phyloP scores from a whole-genome alignment of 2,888 invertebrate genomes.

The Protophormia terraenovae region DNA sequence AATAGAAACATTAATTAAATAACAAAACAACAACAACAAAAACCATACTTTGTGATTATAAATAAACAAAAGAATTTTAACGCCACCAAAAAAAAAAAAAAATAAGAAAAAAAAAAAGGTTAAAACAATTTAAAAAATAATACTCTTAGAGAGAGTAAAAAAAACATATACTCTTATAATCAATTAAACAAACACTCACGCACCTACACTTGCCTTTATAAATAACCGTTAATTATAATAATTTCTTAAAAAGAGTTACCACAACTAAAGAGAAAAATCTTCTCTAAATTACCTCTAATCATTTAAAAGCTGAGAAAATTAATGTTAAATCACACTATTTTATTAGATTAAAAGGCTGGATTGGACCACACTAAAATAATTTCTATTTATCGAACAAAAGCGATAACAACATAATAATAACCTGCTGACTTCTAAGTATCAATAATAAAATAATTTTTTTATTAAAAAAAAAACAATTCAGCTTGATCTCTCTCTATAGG shows the following conservation, averaged over 20 bases:
- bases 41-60: background rate
- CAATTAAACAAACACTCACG: background rate
- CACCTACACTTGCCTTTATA: background rate
- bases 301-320: background rate
- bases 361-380: slow-evolving; percentile 45
- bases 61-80: slow-evolving; percentile 53
- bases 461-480: background rate
- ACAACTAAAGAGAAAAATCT: background rate
- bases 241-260: background rate
- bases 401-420: slow-evolving; percentile 44
- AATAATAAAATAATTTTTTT: slow-evolving; percentile 42
- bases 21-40: slow-evolving; percentile 31
- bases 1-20: slow-evolving; percentile 57
- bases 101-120: no score
- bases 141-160: background rate
- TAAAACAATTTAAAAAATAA: slow-evolving; percentile 21
- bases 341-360: background rate
- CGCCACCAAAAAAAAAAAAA: slow-evolving; percentile 53
- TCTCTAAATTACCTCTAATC: background rate
- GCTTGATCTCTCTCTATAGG: background rate
- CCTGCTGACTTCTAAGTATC: slow-evolving; percentile 67
- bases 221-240: background rate
- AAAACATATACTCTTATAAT: no score
- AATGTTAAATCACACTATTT: background rate
- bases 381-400: slow-evolving; percentile 13